Percentiles rank a stretch among this genome's conserved stretches.
Conservation (phyloP, 2,797 vertebrate genomes). For the Rhincodon typus region DNA sequence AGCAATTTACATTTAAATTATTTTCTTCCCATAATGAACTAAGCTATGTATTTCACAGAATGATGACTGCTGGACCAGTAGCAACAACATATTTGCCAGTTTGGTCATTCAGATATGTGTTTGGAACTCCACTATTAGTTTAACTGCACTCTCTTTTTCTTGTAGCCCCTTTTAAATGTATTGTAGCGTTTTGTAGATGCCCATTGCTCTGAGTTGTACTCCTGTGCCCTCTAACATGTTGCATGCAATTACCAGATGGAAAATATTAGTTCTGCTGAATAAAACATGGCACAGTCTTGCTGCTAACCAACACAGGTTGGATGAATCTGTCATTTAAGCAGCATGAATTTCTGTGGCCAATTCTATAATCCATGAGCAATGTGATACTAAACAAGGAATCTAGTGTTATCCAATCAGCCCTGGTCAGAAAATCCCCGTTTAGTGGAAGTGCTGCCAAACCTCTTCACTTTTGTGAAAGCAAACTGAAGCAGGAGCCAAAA, state of each 20-base stretch:
- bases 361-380: conserved; percentile 67
- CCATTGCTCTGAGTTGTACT: conserved; percentile 45
- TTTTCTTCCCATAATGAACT: neutral
- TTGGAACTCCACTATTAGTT: neutral
- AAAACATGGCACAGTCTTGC: conserved; percentile 53
- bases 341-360: conserved; percentile 62
- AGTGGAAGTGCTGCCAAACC: conserved; percentile 51
- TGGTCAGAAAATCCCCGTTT: conserved; percentile 61
- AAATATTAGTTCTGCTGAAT: conserved; percentile 72
- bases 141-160: neutral
- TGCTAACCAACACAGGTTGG: conserved; percentile 66
- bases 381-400: conserved; percentile 65
- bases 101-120: neutral
- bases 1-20: neutral
- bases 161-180: neutral
- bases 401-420: conserved; percentile 53
- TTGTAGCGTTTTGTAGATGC: neutral
- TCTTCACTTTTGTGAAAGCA: conserved; percentile 16
- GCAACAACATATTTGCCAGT: neutral
- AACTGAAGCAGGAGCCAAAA: conserved; percentile 29
- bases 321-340: conserved; percentile 71
- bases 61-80: neutral
- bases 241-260: conserved; percentile 63
- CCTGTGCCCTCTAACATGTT: conserved; percentile 62
- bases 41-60: neutral